These are phyloP conservation scores for Apolygus lucorum DNA, from an alignment of 1,140 invertebrate species.

Conservation along the genomic window DNA sequence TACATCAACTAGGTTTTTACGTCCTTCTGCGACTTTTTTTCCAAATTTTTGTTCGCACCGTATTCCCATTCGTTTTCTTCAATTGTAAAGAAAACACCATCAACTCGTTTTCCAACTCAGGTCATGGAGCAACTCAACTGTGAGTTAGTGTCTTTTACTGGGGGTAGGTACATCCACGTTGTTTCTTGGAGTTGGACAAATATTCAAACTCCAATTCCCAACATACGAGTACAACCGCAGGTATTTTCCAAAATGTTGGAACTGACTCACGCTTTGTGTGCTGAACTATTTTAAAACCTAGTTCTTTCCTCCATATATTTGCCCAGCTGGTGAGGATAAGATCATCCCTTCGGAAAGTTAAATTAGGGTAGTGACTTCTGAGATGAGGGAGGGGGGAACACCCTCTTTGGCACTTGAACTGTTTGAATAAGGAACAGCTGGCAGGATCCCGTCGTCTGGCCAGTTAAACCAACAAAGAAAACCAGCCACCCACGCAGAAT, in stretches of 20 bases:
- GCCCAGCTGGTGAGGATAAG: background rate
- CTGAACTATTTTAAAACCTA: background rate
- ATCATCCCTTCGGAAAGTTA: background rate
- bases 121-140: too few relatives aligned
- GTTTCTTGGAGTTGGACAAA: too few relatives aligned
- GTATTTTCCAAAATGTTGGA: background rate
- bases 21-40: too few relatives aligned
- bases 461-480: conserved; percentile 3
- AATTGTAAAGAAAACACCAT: too few relatives aligned
- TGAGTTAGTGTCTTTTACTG: too few relatives aligned
- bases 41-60: too few relatives aligned
- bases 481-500: conserved; percentile 9
- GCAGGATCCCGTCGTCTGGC: conserved; percentile 12
- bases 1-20: too few relatives aligned
- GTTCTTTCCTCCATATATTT: background rate
- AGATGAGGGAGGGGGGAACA: background rate
- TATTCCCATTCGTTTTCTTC: too few relatives aligned
- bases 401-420: conserved; percentile 10
- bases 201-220: too few relatives aligned
- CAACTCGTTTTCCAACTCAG: too few relatives aligned
- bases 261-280: background rate
- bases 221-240: background rate
- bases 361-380: conserved; percentile 10
- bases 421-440: conserved; percentile 13
- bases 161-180: too few relatives aligned